Conservation (phyloP, 2,888 invertebrate species). For the Trichopria drosophilae region DNA sequence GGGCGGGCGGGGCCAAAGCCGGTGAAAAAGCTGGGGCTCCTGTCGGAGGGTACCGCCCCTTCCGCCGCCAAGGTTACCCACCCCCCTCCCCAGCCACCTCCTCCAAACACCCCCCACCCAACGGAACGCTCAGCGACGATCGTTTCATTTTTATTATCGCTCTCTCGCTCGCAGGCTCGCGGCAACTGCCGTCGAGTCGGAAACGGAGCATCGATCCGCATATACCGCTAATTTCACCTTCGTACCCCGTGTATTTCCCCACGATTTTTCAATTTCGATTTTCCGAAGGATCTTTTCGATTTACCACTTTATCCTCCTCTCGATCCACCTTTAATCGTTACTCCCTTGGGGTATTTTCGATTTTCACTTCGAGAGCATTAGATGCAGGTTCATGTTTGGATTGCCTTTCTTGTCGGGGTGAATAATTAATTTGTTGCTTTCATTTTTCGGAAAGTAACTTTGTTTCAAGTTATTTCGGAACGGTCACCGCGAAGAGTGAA, state of each 20-base stretch:
- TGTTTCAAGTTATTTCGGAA: too few species aligned
- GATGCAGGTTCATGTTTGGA: too few species aligned
- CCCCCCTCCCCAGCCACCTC: conserved; percentile 31
- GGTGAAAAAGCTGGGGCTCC: conserved; percentile 45
- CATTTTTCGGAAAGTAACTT: too few species aligned
- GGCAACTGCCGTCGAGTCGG: conserved; percentile 4
- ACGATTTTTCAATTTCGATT: conserved; percentile 49
- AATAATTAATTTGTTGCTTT: too few species aligned
- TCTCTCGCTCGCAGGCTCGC: conserved; percentile 39
- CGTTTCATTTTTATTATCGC: conserved; percentile 56
- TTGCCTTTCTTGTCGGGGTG: too few species aligned
- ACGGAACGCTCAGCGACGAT: conserved; percentile 39
- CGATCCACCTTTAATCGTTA: too few species aligned
- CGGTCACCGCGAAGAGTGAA: too few species aligned
- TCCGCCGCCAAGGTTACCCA: conserved; percentile 35
- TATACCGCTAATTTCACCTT: conserved; percentile 55
- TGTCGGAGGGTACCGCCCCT: conserved; percentile 45
- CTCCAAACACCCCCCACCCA: conserved; percentile 29
- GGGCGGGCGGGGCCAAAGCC: conserved; percentile 46
- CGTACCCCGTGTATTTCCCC: conserved; percentile 43
- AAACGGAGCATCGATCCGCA: conserved; percentile 52
- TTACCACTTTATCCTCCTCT: conserved; percentile 14
- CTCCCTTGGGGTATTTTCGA: too few species aligned
- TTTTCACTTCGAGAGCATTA: too few species aligned
- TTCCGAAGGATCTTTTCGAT: conserved; percentile 14